Evolutionary conservation across 2,797 vertebrate species (phyloP), one percentile per base, ranked within the genome.

Genomic region (Phrynocephalus guinanensis): DNA sequence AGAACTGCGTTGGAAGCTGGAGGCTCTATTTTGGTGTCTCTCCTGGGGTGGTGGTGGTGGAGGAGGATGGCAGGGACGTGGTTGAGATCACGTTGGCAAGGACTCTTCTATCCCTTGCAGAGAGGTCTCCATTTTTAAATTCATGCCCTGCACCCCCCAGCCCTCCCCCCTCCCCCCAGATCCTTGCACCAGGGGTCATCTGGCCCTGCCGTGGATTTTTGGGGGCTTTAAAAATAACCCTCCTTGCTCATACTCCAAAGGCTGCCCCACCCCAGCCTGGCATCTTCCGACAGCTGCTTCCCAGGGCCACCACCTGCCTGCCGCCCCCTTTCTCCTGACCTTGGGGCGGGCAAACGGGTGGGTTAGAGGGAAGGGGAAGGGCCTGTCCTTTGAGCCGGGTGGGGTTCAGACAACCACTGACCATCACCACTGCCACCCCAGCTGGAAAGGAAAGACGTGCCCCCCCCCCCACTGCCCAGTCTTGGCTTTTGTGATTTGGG

Each of bases 231-330:
- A 79, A 88, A 79, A 88, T 79, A 79, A 66, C 60, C 60, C 60
- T 63, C 60, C 60, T 20, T 15, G 15, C 60, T 60, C 18, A 26
- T 9, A 11, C 24, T 22, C 26, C 30, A 28, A n/a, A 22, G 20
- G 67, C 48, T 33, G 6, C 87, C 87, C 68, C 84, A 66, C 68
- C 82, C 76, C 56, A 44, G n/a, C 79, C 26, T 63, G 82, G 76
- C 82, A 84, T 88, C 76, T 84, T 30, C 13, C 52, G 66, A 84
- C 87, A 84, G 87, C 87, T 88, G 87, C 76, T 63, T 30, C 13
- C 20, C 28, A 30, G 66, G 18, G 8, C 15, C 48, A 50, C 71
- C 79, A 56, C 48, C 73, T 79, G 86, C 77, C 77, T 33, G n/a
- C 18, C 70, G n/a, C 18, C 70, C 68, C 66, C 80, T 56, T 83